phyloP scores from a whole-genome alignment of 2,888 invertebrate species.

The Philonicus albiceps region DNA sequence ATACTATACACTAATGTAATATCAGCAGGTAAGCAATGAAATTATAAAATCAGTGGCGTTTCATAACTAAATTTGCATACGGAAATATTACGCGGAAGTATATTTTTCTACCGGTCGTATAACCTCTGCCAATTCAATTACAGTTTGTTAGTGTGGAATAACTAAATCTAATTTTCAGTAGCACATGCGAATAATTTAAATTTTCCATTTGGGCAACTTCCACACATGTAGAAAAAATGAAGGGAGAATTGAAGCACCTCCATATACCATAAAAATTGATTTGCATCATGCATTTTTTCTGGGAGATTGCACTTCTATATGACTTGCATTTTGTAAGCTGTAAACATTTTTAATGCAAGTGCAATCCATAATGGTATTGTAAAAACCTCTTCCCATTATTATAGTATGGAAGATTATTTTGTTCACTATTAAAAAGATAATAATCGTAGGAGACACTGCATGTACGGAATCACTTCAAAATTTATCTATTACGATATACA shows the following conservation, averaged over 20 bases:
- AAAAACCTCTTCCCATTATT: neutral
- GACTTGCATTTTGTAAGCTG: neutral
- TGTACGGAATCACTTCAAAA: neutral
- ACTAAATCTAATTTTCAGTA: neutral
- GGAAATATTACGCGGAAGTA: neutral
- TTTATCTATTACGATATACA: neutral
- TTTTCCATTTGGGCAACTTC: neutral
- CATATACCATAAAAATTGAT: neutral
- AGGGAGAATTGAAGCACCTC: neutral
- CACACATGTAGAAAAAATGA: neutral
- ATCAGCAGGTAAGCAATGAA: neutral
- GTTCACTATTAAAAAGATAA: neutral
- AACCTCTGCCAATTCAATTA: neutral
- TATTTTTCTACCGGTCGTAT: neutral
- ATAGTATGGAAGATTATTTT: neutral
- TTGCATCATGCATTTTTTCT: neutral
- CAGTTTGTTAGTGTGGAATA: neutral
- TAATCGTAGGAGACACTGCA: neutral
- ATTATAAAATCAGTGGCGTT: neutral
- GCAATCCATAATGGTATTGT: neutral
- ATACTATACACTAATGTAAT: neutral
- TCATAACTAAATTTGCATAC: neutral
- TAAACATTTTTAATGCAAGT: neutral
- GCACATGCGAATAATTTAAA: neutral
- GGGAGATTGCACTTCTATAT: neutral